Base-by-base conservation (phyloP, 1,140 invertebrate genomes). In the Bacillus rossius region DNA sequence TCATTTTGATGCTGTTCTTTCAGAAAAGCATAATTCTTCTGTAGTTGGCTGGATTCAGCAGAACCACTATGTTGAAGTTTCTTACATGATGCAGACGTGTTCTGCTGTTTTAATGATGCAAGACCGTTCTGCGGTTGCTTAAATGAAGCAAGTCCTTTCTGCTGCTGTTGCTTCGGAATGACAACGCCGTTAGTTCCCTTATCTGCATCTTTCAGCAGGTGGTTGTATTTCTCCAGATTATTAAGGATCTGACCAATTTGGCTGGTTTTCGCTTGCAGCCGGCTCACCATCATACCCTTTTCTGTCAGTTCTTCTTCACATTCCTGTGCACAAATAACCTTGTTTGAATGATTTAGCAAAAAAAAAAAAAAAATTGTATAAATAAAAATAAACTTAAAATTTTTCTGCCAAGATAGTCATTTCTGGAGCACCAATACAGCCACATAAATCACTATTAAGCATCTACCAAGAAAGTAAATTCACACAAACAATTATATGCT, bases 251-350 rank as follows among this genome's bases (percentile, higher is more conserved):
- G 88, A 74, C 90, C 91, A 73, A 94, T 94, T 75, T 93, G 89
- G 75, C 86, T 86, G 63, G 91, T 91, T 80, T 93, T 94, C 64
- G 84, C 86, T 74, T 94, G 91, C 62, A 94, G 85, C 60, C 90
- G 86, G 74, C 88, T 89, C 64, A 94, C 90, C 84, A 93, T 87
- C 77, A 92, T 88, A 64, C 90, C 91, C 75, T 93, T 93, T 79
- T 94, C 89, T 62, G 89, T 92, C 72, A 94, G 81, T 77, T 94
- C 92, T 77, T 85, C 82, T 80, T 94, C 91, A 81, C 91, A 94
- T 81, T 94, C 92, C 91, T 94, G 17, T 45, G 43, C 13, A 45
- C 43, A 45, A 19, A 57, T 26, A 57, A 45, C 25, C 38, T 54
- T 54, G 52, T 20, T 34, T 43, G 50, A 52, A 54, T 52, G 56